Evolutionary conservation across 2,797 vertebrate species (phyloP), one percentile per base, ranked within the genome.

Genomic region (Enteromius unitaeniatus): DNA sequence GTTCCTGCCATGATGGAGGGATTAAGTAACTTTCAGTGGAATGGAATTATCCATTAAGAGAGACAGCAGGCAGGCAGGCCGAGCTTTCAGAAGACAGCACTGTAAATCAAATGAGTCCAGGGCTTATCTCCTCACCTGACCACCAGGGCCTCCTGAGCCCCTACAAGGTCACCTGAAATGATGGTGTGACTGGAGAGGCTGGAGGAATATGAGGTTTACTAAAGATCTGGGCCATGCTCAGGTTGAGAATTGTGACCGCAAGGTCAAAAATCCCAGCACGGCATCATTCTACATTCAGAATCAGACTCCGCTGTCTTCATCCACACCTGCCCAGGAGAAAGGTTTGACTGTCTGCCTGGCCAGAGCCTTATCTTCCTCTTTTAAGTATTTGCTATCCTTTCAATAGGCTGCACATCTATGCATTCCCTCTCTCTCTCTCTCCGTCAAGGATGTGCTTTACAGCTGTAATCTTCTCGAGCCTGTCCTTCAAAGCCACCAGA

Each of bases 51-150:
- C 87, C 26, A 84, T 69, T 79, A 85, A 81, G 73, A 78, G 79
- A 78, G 82, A 78, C 53, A 77, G 64, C 60, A 64, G 80, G 69
- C 51, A 64, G 74, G 69, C 55, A 69, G 51, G 40, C 17, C 11
- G 64, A 74, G 60, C 82, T 77, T 89, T 86, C 40, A 69, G 21
- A 79, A 83, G 86, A 88, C 83, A 79, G 88, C 86, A 23, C 28
- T 78, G 83, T 90, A 89, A 89, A 89, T 91, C 87, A 90, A 86
- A 86, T 14, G 9, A 82, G 64, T 88, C 86, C 73, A 79, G 58
- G 74, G 47, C 51, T 84, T 79, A 82, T 86, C 74, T 84, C 77
- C 55, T 77, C 62, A 83, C 84, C 68, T 85, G 78, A 65, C 70
- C 73, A 76, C 58, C 67, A 69, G 74, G 37, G 67, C 73, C 85